Evolutionary conservation across 2,888 invertebrate genomes (phyloP).

Genomic region (Heliconius charithonia): DNA sequence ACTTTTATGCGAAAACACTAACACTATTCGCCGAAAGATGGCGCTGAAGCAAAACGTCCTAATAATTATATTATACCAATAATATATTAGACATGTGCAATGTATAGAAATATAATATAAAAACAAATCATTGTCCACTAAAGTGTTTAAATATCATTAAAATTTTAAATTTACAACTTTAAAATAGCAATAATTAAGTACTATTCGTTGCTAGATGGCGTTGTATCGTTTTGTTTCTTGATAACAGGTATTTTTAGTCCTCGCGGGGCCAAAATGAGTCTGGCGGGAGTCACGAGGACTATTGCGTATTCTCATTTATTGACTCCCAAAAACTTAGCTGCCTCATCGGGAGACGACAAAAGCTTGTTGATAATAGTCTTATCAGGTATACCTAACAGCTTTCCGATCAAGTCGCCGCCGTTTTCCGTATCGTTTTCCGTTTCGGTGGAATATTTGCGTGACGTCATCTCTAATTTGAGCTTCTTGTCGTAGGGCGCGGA

Average conservation of each 20-base stretch:
- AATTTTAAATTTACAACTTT: neutral
- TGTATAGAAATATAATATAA: neutral
- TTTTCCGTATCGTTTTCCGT: conserved; percentile 82
- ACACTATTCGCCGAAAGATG: conserved; percentile 65
- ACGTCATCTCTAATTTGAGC: conserved; percentile 75
- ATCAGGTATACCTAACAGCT: conserved; percentile 94
- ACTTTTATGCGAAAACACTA: conserved; percentile 43
- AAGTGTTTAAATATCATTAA: conserved; percentile 13
- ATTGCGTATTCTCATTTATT: conserved; percentile 86
- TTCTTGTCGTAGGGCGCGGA: conserved; percentile 83
- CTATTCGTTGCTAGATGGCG: conserved; percentile 59
- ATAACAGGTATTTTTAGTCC: conserved; percentile 69
- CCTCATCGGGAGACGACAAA: conserved; percentile 91
- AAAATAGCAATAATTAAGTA: conserved; percentile 34
- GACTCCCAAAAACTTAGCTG: conserved; percentile 93
- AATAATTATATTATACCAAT: conserved; percentile 2
- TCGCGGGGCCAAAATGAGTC: conserved; percentile 76
- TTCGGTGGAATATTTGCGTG: conserved; percentile 79
- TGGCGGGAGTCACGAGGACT: conserved; percentile 80
- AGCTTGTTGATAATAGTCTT: conserved; percentile 93
- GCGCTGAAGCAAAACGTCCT: conserved; percentile 55
- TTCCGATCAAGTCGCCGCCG: conserved; percentile 92
- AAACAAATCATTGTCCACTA: neutral
- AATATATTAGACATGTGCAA: conserved; percentile 2
- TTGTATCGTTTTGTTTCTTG: conserved; percentile 54